Base-by-base conservation (phyloP, 2,797 vertebrate species). In the Cryptoblepharus egeriae region DNA sequence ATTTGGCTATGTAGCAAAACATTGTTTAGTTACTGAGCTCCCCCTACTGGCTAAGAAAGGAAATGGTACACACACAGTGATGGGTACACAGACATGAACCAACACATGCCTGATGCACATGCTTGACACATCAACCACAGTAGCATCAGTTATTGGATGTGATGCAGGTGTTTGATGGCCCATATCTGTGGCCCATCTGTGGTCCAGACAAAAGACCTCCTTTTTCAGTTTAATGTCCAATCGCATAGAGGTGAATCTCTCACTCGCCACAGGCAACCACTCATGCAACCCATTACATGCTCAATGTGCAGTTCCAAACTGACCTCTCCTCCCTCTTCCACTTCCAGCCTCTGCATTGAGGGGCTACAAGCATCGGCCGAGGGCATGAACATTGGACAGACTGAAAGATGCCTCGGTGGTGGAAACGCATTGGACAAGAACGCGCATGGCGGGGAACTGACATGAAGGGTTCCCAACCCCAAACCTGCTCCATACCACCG, bases 311-410 rank as follows among this genome's bases (percentile, higher is more conserved):
- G 5, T 20, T 12, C 5, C 30, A 30, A 4, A 28, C 81, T 90
- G 81, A 86, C 16, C 1, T 42, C 57, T 49, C 26, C 12, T 0
- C 55, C 7, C 0, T 24, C 0, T 1, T 45, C n/a, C n/a, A n/a
- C 55, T 20, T 71, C 2, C 85, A 94, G 92, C 81, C 10, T 89
- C 93, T 32, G 87, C 87, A 0, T 80, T 86, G 30, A 84, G 3
- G 68, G 83, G 84, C 65, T 91, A 91, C 16, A 84, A 60, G 65
- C 86, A 82, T 71, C 80, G 68, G 1, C 6, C 12, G 77, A 79
- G 5, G 39, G 75, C 7, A 0, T 87, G 86, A 92, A 12, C 3
- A 45, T 2, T 11, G 11, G 15, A 8, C 3, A 64, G n/a, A 85
- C 37, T 0, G 61, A 90, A 52, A 45, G 1, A 58, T 5, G 20